Evolutionary conservation across 2,797 vertebrate species (phyloP).

Genomic region (Melanotaenia trifasciata): DNA sequence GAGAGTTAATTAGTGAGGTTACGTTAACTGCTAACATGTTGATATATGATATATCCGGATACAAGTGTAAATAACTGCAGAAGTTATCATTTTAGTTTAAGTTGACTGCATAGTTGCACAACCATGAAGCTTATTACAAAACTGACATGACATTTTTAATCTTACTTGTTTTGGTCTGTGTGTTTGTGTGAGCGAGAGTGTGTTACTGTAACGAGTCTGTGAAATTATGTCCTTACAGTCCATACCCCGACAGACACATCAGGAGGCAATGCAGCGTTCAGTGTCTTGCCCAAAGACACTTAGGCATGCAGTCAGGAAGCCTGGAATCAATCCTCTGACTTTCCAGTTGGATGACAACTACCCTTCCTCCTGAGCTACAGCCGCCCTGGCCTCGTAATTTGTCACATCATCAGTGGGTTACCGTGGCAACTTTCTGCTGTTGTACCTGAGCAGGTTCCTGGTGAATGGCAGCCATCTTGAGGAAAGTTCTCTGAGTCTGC

Average conservation of each 20-base stretch:
- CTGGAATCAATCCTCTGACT: too few species aligned
- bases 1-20: not conserved
- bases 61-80: not conserved
- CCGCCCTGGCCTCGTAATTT: too few species aligned
- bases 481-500: conserved; percentile 89
- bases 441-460: conserved; percentile 92
- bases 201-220: not conserved
- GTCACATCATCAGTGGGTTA: not conserved
- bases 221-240: too few species aligned
- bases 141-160: not conserved
- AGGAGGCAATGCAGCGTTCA: too few species aligned
- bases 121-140: too few species aligned
- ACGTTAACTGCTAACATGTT: not conserved
- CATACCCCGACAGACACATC: too few species aligned
- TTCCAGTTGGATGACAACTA: too few species aligned
- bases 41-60: not conserved
- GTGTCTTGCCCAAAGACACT: too few species aligned
- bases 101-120: not conserved
- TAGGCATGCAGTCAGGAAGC: too few species aligned
- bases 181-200: not conserved
- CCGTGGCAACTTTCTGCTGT: not conserved
- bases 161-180: not conserved
- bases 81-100: not conserved
- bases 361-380: too few species aligned
- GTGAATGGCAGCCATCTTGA: conserved; percentile 88